These are phyloP conservation scores for Napeogenes sylphis DNA, from an alignment of 2,888 invertebrate genomes.

Conservation along the genomic window DNA sequence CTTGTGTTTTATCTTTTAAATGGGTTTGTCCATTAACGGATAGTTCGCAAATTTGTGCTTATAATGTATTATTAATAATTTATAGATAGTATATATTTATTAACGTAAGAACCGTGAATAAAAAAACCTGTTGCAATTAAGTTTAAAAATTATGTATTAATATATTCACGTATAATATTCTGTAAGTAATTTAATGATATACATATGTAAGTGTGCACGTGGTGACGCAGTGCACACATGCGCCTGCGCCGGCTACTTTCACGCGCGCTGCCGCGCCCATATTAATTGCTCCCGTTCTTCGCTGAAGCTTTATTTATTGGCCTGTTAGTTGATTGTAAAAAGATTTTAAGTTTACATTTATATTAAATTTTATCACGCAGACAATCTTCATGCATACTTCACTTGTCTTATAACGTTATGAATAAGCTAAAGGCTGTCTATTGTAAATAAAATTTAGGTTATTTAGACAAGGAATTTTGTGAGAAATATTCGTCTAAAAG, in stretches of 20 bases:
- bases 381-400: constrained; percentile 70
- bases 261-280: constrained; percentile 71
- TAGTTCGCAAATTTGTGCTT: constrained; percentile 3
- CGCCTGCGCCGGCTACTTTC: constrained; percentile 65
- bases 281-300: constrained; percentile 77
- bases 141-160: constrained; percentile 2
- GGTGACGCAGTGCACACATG: constrained; percentile 50
- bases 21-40: constrained; percentile 1
- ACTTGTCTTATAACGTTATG: neutral
- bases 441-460: constrained; percentile 11
- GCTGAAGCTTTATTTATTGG: constrained; percentile 76
- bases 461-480: constrained; percentile 40
- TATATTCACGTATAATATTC: neutral
- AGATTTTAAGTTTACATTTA: constrained; percentile 71
- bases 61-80: constrained; percentile 5
- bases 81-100: neutral
- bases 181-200: neutral
- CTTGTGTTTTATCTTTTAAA: neutral
- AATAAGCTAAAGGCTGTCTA: neutral
- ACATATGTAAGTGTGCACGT: constrained; percentile 32
- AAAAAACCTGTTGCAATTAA: constrained; percentile 4
- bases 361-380: constrained; percentile 68
- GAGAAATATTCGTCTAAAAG: constrained; percentile 51
- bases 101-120: too few relatives aligned
- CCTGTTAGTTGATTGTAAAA: constrained; percentile 72